Conservation (phyloP, 2,797 vertebrate species). For the Notamacropus eugenii region DNA sequence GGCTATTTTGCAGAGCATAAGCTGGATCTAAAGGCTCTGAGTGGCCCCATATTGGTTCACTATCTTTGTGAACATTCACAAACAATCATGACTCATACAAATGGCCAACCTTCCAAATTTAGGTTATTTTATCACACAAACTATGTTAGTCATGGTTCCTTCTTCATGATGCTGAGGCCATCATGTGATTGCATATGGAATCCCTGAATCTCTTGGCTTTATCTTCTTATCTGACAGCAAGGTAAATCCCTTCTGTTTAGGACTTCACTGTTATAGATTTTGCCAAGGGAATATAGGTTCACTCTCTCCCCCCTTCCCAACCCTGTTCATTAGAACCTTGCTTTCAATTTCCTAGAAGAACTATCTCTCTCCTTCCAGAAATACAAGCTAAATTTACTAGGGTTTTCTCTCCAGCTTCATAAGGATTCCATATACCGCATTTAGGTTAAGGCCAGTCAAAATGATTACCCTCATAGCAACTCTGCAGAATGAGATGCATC, state of each 20-base stretch:
- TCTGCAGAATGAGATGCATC: slow-evolving; percentile 69
- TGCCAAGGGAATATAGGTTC: slow-evolving; percentile 53
- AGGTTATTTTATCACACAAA: not conserved
- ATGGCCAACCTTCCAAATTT: not conserved
- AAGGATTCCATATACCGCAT: slow-evolving; percentile 66
- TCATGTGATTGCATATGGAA: slow-evolving; percentile 77
- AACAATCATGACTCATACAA: not conserved
- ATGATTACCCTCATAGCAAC: slow-evolving; percentile 69
- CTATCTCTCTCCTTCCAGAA: slow-evolving; percentile 63
- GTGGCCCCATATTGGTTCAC: not conserved
- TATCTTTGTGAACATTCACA: not conserved
- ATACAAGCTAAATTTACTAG: slow-evolving; percentile 60
- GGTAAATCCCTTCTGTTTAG: slow-evolving; percentile 77
- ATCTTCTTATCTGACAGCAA: slow-evolving; percentile 76
- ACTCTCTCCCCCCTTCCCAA: slow-evolving; percentile 24
- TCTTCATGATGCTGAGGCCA: not conserved
- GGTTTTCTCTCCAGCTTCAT: slow-evolving; percentile 61
- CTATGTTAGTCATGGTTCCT: not conserved
- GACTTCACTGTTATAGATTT: slow-evolving; percentile 57
- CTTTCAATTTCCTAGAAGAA: slow-evolving; percentile 69
- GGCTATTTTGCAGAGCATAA: not conserved
- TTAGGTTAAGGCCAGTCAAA: slow-evolving; percentile 76
- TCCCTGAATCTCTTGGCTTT: slow-evolving; percentile 73
- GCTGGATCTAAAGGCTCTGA: not conserved
- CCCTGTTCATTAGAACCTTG: slow-evolving; percentile 30